phyloP scores from a whole-genome alignment of 2,797 vertebrate genomes.

The Ceyx erithaca region DNA sequence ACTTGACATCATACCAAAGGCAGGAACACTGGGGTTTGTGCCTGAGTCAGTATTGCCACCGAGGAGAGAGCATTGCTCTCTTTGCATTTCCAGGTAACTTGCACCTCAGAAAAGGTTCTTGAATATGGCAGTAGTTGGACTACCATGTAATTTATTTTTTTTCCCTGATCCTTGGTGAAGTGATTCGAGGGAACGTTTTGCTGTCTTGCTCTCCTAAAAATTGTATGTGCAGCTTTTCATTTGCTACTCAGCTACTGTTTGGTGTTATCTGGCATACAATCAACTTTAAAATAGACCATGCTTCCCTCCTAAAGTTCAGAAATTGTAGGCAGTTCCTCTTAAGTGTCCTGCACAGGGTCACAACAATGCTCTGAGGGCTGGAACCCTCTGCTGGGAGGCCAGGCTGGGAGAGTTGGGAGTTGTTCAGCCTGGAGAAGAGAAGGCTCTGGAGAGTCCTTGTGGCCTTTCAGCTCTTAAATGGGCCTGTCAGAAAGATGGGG shows the following conservation, averaged over 20 bases:
- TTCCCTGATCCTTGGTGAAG: not conserved
- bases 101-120: not conserved
- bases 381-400: too few relatives aligned
- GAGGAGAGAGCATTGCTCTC: not conserved
- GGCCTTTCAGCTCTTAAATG: not conserved
- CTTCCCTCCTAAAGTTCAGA: not conserved
- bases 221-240: not conserved
- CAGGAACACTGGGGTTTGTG: not conserved
- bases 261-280: not conserved
- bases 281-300: not conserved
- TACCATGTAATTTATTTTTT: not conserved
- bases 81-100: not conserved
- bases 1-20: not conserved
- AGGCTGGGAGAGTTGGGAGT: too few relatives aligned
- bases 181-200: not conserved
- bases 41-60: not conserved
- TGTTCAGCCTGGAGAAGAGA: too few relatives aligned
- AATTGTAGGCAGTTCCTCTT: not conserved
- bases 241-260: not conserved
- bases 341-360: not conserved
- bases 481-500: not conserved
- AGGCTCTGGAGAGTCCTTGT: not conserved
- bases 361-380: not conserved
- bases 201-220: not conserved
- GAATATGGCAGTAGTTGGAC: not conserved